Evolutionary conservation across 2,888 invertebrate species (phyloP).

Genomic region (Rhorus exstirpatorius): DNA sequence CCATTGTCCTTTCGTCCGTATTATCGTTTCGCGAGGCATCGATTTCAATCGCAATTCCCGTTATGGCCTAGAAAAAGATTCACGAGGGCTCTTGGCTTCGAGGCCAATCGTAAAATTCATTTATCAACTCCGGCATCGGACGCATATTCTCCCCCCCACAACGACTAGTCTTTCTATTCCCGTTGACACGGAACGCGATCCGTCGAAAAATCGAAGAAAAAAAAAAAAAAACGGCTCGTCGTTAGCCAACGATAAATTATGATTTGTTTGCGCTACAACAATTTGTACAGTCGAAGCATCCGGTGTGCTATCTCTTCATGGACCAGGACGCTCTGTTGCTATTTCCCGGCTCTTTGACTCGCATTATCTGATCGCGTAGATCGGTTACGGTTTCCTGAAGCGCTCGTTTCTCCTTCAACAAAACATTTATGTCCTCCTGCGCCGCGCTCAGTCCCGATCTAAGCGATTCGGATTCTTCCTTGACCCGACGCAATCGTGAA

Average conservation of each 20-base stretch:
- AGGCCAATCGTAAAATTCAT: no score
- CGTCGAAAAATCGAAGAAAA: no score
- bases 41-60: no score
- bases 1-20: no score
- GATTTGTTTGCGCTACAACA: slow-evolving; percentile 88
- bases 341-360: slow-evolving; percentile 82
- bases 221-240: slow-evolving; percentile 5
- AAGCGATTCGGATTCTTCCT: slow-evolving; percentile 89
- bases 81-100: no score
- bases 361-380: slow-evolving; percentile 88
- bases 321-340: slow-evolving; percentile 86
- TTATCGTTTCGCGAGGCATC: no score
- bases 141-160: no score
- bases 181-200: no score
- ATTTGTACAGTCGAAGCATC: slow-evolving; percentile 91
- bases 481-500: slow-evolving; percentile 86
- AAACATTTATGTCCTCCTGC: slow-evolving; percentile 91
- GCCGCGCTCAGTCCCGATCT: slow-evolving; percentile 89
- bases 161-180: no score
- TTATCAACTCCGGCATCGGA: no score
- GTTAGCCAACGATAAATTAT: slow-evolving; percentile 68
- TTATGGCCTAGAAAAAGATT: no score
- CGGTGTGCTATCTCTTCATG: slow-evolving; percentile 89
- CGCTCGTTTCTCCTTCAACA: slow-evolving; percentile 92
- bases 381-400: slow-evolving; percentile 90